phyloP scores from a whole-genome alignment of 1,140 invertebrate species.

The Grapholita molesta region DNA sequence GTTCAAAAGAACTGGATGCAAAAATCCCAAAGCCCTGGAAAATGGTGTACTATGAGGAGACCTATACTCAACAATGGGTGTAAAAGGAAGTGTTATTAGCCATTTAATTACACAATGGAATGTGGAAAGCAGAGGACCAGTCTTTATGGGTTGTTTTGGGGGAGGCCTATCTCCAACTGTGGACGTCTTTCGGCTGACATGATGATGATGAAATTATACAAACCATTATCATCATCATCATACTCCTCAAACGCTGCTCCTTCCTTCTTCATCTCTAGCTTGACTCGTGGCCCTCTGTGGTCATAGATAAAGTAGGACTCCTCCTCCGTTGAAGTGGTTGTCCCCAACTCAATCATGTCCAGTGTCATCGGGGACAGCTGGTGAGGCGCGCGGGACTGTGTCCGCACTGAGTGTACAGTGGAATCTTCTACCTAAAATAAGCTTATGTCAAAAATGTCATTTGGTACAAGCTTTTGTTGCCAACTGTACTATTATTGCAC shows the following conservation, averaged over 20 bases:
- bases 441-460: not conserved
- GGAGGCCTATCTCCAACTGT: no score
- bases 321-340: not conserved
- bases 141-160: no score
- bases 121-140: no score
- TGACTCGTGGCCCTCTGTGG: constrained; percentile 20
- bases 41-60: no score
- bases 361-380: not conserved
- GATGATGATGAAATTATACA: not conserved
- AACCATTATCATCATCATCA: constrained; percentile 33
- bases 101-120: no score
- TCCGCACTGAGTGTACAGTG: not conserved
- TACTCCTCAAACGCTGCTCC: constrained; percentile 16
- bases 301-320: not conserved
- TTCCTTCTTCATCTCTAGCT: constrained; percentile 39
- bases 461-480: no score
- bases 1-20: no score
- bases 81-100: no score
- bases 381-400: not conserved
- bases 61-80: no score
- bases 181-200: no score
- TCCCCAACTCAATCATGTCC: not conserved
- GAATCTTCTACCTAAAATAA: not conserved
- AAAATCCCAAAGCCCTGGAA: no score
- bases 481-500: no score